phyloP scores from a whole-genome alignment of 2,888 invertebrate species.

The Acrobasis suavella region DNA sequence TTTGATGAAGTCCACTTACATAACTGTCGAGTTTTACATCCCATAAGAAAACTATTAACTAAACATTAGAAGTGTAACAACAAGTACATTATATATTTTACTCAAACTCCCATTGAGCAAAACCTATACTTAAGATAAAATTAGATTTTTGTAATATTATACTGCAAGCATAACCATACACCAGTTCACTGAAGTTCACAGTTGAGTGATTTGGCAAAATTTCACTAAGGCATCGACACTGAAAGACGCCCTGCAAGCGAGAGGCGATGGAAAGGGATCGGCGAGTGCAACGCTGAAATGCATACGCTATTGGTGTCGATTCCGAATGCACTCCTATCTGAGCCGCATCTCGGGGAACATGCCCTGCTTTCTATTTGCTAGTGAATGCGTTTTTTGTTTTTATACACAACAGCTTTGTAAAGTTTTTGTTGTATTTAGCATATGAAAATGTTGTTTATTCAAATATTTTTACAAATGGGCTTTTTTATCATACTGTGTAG shows the following conservation, averaged over 20 bases:
- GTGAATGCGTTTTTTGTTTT: constrained; percentile 12
- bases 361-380: constrained; percentile 17
- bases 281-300: constrained; percentile 15
- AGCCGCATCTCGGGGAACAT: constrained; percentile 18
- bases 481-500: too few relatives aligned
- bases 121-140: too few relatives aligned
- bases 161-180: constrained; percentile 33
- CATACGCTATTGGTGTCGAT: constrained; percentile 18
- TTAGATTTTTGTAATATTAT: too few relatives aligned
- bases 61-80: too few relatives aligned
- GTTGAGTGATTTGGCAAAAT: constrained; percentile 61
- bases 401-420: constrained; percentile 2
- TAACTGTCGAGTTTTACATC: too few relatives aligned
- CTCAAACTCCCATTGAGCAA: too few relatives aligned
- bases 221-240: constrained; percentile 48
- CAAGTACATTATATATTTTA: too few relatives aligned
- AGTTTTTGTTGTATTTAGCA: background rate
- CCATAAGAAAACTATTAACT: too few relatives aligned
- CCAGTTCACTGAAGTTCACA: constrained; percentile 49
- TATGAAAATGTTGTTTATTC: background rate
- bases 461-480: too few relatives aligned
- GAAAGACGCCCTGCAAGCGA: constrained; percentile 53
- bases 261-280: constrained; percentile 30
- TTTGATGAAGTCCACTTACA: too few relatives aligned
- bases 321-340: constrained; percentile 22